phyloP scores from a whole-genome alignment of 1,140 invertebrate genomes.

The Drosophila willistoni region DNA sequence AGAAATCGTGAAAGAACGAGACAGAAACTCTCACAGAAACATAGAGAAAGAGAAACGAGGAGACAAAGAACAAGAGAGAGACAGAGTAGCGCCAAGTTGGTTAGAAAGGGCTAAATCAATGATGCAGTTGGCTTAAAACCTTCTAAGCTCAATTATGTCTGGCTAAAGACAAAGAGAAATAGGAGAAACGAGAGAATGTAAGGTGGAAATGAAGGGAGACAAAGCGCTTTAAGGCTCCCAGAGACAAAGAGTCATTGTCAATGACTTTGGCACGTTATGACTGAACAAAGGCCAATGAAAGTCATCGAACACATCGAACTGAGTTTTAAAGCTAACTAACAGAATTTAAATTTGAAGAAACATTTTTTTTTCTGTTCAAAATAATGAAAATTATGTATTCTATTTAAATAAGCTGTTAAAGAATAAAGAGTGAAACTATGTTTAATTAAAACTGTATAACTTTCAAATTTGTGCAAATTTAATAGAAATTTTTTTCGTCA shows the following conservation, averaged over 20 bases:
- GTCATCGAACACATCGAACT: constrained; percentile 19
- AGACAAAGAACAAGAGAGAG: background rate
- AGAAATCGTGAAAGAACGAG: background rate
- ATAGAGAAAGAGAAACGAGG: background rate
- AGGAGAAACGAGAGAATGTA: background rate
- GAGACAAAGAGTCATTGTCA: constrained; percentile 43
- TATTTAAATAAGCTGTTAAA: too few relatives aligned
- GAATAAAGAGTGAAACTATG: too few relatives aligned
- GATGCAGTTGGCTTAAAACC: constrained; percentile 75
- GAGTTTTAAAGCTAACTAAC: background rate
- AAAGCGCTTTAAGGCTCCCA: constrained; percentile 8
- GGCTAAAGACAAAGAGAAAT: constrained; percentile 20
- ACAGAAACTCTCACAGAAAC: constrained; percentile 23
- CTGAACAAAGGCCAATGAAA: constrained; percentile 19
- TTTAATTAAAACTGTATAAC: too few relatives aligned
- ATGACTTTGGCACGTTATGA: constrained; percentile 27
- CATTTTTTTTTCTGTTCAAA: too few relatives aligned
- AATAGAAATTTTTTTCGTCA: background rate
- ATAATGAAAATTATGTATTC: too few relatives aligned
- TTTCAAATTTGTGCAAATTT: background rate
- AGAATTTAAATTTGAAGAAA: too few relatives aligned
- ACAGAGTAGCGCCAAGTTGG: background rate
- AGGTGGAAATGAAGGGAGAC: constrained; percentile 9
- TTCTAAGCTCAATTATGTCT: constrained; percentile 74
- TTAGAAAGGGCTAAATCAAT: constrained; percentile 61